Conservation (phyloP, 2,797 vertebrate genomes). For the Halcyon smyrnensis region DNA sequence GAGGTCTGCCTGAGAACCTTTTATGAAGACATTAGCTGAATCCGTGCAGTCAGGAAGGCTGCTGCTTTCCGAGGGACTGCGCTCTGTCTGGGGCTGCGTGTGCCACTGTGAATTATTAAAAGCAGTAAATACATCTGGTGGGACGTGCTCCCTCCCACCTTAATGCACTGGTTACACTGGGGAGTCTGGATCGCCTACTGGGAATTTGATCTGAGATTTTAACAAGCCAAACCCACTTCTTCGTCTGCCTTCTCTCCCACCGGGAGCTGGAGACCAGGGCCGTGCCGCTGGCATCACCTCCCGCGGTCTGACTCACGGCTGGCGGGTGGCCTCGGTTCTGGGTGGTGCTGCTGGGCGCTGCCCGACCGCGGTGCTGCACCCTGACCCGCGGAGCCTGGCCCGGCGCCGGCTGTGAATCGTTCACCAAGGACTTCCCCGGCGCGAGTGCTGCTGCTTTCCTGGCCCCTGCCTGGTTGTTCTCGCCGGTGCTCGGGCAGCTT, state of each 20-base stretch:
- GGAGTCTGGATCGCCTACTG: neutral
- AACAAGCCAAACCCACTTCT: neutral
- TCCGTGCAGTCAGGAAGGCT: conserved; percentile 17
- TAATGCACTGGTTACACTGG: neutral
- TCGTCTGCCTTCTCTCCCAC: neutral
- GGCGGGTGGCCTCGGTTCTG: fast-evolving
- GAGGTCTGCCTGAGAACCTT: conserved; percentile 61
- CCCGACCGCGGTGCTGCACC: fast-evolving
- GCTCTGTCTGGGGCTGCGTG: neutral
- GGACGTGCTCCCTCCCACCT: neutral
- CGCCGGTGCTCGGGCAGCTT: neutral
- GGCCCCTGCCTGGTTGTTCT: neutral
- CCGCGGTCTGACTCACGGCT: fast-evolving
- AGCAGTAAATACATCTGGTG: neutral
- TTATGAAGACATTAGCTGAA: conserved; percentile 51
- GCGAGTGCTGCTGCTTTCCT: neutral
- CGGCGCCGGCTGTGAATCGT: fast-evolving
- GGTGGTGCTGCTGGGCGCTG: neutral
- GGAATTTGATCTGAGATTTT: neutral
- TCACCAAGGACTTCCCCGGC: neutral
- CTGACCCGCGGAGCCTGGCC: neutral
- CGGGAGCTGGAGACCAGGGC: fast-evolving
- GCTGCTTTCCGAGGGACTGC: neutral
- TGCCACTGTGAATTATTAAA: conserved; percentile 71
- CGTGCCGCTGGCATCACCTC: fast-evolving